Evolutionary conservation across 2,797 vertebrate species (phyloP).

Genomic region (Anabas testudineus): DNA sequence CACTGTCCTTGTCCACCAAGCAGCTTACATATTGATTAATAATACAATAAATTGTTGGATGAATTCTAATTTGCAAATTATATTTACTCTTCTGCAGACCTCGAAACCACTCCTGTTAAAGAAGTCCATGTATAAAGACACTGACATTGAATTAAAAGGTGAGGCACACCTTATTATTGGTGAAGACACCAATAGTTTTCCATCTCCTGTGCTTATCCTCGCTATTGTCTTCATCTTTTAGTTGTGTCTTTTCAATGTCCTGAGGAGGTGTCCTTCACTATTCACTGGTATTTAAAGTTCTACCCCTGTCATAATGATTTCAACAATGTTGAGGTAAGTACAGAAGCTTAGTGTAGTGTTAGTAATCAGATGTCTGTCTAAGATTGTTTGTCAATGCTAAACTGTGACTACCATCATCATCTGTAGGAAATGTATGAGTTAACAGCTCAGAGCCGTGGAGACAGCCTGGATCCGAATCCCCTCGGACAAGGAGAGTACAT

Average conservation of each 20-base stretch:
- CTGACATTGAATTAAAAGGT: conserved; percentile 89
- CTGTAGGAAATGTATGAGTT: conserved; percentile 84
- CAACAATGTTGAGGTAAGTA: conserved; percentile 88
- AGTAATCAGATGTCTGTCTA: not conserved
- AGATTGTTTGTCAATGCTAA: conserved; percentile 10
- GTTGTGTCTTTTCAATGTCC: conserved; percentile 84
- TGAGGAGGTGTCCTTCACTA: conserved; percentile 79
- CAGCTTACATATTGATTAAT: not conserved
- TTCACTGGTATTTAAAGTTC: conserved; percentile 88
- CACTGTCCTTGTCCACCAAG: not conserved
- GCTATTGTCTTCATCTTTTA: conserved; percentile 61
- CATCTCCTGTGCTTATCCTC: conserved; percentile 1
- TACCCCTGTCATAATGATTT: conserved; percentile 89
- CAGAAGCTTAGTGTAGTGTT: not conserved
- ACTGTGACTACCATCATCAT: conserved; percentile 8
- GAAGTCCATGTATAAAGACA: conserved; percentile 90
- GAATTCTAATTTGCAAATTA: not conserved
- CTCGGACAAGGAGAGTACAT: conserved; percentile 82
- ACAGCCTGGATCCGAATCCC: conserved; percentile 80
- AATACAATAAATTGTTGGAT: not conserved
- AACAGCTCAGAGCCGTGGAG: conserved; percentile 63
- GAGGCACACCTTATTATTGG: conserved; percentile 56
- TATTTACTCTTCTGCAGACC: conserved; percentile 74
- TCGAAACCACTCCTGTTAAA: conserved; percentile 85
- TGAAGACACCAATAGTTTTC: no score